Base-by-base conservation (phyloP, 2,113 vertebrate genomes). In the Hippocampus barbouri region DNA sequence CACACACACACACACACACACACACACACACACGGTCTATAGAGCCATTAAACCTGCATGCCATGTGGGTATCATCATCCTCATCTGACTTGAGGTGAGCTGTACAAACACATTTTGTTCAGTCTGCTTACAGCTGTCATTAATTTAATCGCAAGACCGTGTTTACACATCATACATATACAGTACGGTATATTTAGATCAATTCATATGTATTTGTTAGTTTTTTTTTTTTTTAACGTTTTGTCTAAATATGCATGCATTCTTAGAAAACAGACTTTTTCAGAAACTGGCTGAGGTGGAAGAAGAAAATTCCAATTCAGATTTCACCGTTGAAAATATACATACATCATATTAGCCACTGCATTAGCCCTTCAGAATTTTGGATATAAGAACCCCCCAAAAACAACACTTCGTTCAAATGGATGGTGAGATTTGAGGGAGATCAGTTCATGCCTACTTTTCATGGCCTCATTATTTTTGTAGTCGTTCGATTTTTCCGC, bases 101-200 rank as follows among this genome's bases (percentile, higher is more conserved):
- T 87, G 89, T 87, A 93, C 80, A 54, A 72, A 75, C 72, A 83
- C 75, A 72, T 92, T 93, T 92, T 93, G 91, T 94, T 93, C 91
- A 81, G 78, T 83, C 84, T 88, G 79, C 86, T 92, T 86, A 93
- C 92, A 88, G 72, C 85, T 79, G 85, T 86, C 89, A 86, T 87
- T 85, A 84, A 84, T 77, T 77, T 84, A 84, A 88, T 89, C 75
- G 86, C 76, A 87, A 83, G 67, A 16, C 10, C 5, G 8, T 16
- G 15, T n/a, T 41, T 30, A 43, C 34, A 14, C 18, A 21, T 34
- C 60, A 40, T 15, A 5, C 27, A 30, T 30, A 61, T 38, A 6
- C 34, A 38, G 5, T 25, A 11, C 41, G 27, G 5, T 51, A 20
- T 51, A 21, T 25, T 25, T 23, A 27, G 9, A 38, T 20, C 7